These are phyloP conservation scores for Saiga tatarica DNA, from an alignment of 2,113 vertebrate species.

Conservation along the genomic window DNA sequence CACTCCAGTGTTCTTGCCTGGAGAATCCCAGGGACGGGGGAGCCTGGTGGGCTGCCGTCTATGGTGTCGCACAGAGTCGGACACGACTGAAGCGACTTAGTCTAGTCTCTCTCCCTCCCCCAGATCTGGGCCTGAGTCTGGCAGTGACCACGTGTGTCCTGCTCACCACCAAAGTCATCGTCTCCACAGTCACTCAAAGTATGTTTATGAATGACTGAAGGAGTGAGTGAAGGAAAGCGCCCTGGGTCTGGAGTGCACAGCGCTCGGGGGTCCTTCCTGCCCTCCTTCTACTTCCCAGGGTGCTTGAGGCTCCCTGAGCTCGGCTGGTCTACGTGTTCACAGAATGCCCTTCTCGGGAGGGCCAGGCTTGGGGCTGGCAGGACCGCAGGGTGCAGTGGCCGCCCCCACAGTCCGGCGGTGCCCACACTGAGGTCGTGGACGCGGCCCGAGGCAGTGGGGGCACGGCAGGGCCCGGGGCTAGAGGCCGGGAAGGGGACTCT, in stretches of 20 bases:
- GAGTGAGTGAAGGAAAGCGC: neutral
- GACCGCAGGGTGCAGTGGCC: too few species aligned
- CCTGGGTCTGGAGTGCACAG: neutral
- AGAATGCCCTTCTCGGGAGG: too few species aligned
- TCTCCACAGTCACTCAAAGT: neutral
- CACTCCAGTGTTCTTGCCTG: too few species aligned
- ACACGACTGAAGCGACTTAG: too few species aligned
- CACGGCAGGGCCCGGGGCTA: neutral
- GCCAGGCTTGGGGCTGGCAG: neutral
- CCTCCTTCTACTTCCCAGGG: accelerated
- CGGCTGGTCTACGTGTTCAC: neutral
- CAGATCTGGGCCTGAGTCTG: neutral
- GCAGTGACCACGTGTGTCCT: neutral
- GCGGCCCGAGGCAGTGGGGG: neutral
- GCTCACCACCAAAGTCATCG: neutral
- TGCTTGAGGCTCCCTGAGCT: neutral
- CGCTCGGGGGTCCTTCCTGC: neutral
- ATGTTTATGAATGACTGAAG: neutral
- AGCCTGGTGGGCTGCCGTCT: too few species aligned
- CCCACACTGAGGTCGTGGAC: neutral
- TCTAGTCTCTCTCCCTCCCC: neutral
- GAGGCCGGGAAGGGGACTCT: neutral
- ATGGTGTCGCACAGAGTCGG: too few species aligned
- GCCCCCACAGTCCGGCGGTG: accelerated
- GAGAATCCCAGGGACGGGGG: too few species aligned